These are phyloP conservation scores for Ariopsis seemanni DNA, from an alignment of 2,113 vertebrate species.

Conservation along the genomic window DNA sequence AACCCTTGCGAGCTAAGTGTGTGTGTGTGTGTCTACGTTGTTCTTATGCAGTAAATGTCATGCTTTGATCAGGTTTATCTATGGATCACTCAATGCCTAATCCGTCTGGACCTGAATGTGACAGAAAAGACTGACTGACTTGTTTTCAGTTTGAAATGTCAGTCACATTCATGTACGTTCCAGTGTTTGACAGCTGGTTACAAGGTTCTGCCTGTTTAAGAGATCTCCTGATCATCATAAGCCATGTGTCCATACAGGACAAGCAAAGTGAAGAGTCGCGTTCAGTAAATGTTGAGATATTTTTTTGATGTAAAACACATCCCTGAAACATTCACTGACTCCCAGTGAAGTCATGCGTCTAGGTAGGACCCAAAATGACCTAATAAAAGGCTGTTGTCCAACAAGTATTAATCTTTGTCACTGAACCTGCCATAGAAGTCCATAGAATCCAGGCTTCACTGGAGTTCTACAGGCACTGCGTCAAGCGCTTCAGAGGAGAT, in stretches of 20 bases:
- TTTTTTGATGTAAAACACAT: not conserved
- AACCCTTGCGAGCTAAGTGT: not conserved
- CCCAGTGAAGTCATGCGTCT: not conserved
- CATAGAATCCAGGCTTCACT: not conserved
- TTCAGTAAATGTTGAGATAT: not conserved
- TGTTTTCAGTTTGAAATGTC: not conserved
- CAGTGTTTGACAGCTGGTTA: not conserved
- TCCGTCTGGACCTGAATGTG: slow-evolving; percentile 37
- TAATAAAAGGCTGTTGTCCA: not conserved
- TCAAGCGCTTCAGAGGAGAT: not conserved
- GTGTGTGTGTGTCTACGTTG: not conserved
- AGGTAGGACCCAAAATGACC: not conserved
- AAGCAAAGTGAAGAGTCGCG: not conserved
- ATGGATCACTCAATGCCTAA: too few species aligned
- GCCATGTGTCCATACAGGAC: not conserved
- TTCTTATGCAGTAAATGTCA: not conserved
- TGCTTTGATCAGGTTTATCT: not conserved
- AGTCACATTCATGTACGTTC: not conserved
- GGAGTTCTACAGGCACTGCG: not conserved
- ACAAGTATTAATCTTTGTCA: not conserved
- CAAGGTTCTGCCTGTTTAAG: not conserved
- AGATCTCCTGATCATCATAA: not conserved
- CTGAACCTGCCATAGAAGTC: not conserved
- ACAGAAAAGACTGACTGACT: not conserved
- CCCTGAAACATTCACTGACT: not conserved